Conservation (phyloP, 2,797 vertebrate genomes). For the Pseudocheirus occidentalis region DNA sequence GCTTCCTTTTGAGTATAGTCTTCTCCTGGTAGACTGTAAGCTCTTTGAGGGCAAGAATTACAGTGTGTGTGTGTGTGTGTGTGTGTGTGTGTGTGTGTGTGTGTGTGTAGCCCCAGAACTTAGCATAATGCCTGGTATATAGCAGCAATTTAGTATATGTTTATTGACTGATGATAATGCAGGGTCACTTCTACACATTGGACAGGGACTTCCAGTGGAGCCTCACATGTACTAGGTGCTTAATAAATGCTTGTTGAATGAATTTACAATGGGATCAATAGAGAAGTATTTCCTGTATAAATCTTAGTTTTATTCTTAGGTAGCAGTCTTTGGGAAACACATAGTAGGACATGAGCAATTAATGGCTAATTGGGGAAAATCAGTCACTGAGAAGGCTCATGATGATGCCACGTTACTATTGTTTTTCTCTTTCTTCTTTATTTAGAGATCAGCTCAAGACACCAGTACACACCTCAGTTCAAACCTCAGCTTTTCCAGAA, state of each 20-base stretch:
- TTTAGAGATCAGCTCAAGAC: background rate
- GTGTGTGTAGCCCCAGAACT: background rate
- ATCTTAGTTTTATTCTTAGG: slow-evolving; percentile 36
- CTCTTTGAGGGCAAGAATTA: background rate
- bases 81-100: too few species aligned
- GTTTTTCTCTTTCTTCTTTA: slow-evolving; percentile 55
- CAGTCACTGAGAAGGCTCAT: slow-evolving; percentile 10
- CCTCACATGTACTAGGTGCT: background rate
- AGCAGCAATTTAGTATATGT: background rate
- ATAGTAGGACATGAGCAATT: slow-evolving; percentile 21
- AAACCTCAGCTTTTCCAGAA: background rate
- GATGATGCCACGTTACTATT: slow-evolving; percentile 1
- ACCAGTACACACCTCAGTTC: background rate
- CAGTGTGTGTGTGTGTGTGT: background rate
- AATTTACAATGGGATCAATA: background rate
- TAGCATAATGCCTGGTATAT: background rate
- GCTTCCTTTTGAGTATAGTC: background rate
- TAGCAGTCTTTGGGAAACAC: slow-evolving; percentile 16
- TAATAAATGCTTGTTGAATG: background rate
- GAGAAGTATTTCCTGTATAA: slow-evolving; percentile 29
- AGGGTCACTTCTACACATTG: background rate
- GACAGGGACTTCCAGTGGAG: background rate
- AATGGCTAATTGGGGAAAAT: background rate
- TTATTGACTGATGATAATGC: background rate
- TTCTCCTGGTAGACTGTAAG: background rate